Percentiles rank a stretch among this genome's conserved stretches.
phyloP scores from a whole-genome alignment of 2,113 vertebrate species.

The Malurus cyaneus region DNA sequence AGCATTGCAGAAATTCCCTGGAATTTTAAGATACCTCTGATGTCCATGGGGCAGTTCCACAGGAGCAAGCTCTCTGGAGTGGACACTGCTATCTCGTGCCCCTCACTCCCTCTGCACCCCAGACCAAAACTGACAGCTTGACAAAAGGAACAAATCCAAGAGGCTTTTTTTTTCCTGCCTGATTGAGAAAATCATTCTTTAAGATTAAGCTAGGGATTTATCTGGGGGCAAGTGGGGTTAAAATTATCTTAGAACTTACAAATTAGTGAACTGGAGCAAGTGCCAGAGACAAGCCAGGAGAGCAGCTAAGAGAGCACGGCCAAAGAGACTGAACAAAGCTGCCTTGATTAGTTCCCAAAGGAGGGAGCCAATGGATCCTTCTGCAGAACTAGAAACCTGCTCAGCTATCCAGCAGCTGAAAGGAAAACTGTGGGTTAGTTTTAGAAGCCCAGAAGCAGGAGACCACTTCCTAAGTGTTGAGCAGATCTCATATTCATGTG shows the following conservation, averaged over 20 bases:
- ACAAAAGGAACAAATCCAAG: not conserved
- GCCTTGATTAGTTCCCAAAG: slow-evolving; percentile 43
- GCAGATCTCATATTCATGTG: not conserved
- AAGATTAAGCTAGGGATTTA: not conserved
- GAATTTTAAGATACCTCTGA: not conserved
- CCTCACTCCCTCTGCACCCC: not conserved
- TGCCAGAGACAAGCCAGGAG: slow-evolving; percentile 57
- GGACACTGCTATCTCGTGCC: not conserved
- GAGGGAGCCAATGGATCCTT: slow-evolving; percentile 19
- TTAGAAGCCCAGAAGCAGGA: slow-evolving; percentile 48
- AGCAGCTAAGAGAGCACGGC: slow-evolving; percentile 45
- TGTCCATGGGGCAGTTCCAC: not conserved
- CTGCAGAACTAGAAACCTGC: slow-evolving; percentile 20
- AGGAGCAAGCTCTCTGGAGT: not conserved
- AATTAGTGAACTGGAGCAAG: slow-evolving; percentile 54
- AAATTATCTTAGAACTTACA: slow-evolving; percentile 1
- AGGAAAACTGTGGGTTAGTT: slow-evolving; percentile 40
- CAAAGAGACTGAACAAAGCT: slow-evolving; percentile 52
- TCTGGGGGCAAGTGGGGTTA: not conserved
- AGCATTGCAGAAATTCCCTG: not conserved
- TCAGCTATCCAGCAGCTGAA: slow-evolving; percentile 45
- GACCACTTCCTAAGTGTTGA: not conserved
- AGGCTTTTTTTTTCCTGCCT: not conserved
- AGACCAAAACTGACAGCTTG: not conserved
- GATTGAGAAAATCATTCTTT: not conserved